Evolutionary conservation across 2,113 vertebrate species (phyloP).

Genomic region (Eulemur macaco): DNA sequence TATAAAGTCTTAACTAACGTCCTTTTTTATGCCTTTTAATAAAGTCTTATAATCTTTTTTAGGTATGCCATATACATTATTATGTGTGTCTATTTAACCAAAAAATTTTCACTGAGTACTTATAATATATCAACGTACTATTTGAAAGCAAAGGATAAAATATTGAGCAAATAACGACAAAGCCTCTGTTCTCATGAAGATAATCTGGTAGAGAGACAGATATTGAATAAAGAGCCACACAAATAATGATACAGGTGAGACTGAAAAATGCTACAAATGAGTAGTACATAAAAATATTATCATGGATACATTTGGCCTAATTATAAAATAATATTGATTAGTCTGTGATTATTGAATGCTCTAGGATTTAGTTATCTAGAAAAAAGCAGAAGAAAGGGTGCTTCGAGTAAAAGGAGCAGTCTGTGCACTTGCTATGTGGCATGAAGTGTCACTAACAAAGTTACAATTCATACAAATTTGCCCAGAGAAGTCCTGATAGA

Average conservation of each 20-base stretch:
- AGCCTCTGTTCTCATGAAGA: background rate
- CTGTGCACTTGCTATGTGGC: background rate
- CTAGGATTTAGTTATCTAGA: background rate
- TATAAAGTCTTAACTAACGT: background rate
- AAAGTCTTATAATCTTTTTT: background rate
- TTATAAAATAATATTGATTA: background rate
- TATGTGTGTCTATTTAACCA: background rate
- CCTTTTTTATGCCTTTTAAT: conserved; percentile 7
- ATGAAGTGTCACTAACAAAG: background rate
- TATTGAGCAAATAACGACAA: background rate
- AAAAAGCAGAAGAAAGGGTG: background rate
- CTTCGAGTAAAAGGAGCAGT: background rate
- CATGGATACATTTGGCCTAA: background rate
- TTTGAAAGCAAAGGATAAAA: background rate
- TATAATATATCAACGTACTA: background rate
- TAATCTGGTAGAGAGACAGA: background rate
- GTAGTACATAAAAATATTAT: background rate
- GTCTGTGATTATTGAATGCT: background rate
- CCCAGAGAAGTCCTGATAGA: background rate
- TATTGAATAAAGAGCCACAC: background rate
- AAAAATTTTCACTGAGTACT: background rate
- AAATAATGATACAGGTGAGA: background rate
- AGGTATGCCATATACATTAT: background rate
- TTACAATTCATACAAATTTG: background rate
- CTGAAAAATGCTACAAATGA: background rate